Evolutionary conservation across 1,140 invertebrate species (phyloP), one percentile per base, ranked within the genome.

Genomic region (Caenorhabditis briggsae): DNA sequence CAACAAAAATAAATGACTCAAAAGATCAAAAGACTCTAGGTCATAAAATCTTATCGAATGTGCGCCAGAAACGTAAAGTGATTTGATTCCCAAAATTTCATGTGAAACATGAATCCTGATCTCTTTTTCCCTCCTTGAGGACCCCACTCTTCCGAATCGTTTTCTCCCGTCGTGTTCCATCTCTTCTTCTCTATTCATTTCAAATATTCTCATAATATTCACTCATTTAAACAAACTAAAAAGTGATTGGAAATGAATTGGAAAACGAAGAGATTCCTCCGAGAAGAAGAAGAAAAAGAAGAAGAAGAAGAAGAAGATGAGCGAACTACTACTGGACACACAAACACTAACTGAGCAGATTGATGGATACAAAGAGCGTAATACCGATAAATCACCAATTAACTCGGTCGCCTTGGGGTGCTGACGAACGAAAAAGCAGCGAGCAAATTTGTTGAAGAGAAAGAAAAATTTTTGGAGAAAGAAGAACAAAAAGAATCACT

Each of bases 381-480:
- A 78, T 78, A 78, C 70, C 70, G 70, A 78, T 78, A 78, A 78
- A 78, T 78, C 70, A 78, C 70, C 70, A 78, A 78, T 78, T 78
- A 78, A 78, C 70, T 78, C 18, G 64, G 46, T 78, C n/a, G 33
- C 33, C 33, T 33, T 33, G 61, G 25, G 20, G 70, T 78, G 70
- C 70, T 78, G 70, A 78, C 70, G 70, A 78, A 48, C 70, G 70
- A 78, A 78, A 70, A 46, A 23, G 33, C 16, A 50, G 61, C 64
- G 64, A 70, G 64, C 64, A 70, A 70, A 70, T 70, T 70, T 16
- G 23, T 33, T 9, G 33, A 41, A 64, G 23, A 33, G 14, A 70
- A 43, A 14, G 41, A 70, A 20, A 46, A n/a, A 20, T 33, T 11
- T 8, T 33, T 2, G 43, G 18, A 48, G 16, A 46, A 20, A 25